Evolutionary conservation across 2,113 vertebrate species (phyloP), one percentile per base, ranked within the genome.

Genomic region (Pelmatolapia mariae): DNA sequence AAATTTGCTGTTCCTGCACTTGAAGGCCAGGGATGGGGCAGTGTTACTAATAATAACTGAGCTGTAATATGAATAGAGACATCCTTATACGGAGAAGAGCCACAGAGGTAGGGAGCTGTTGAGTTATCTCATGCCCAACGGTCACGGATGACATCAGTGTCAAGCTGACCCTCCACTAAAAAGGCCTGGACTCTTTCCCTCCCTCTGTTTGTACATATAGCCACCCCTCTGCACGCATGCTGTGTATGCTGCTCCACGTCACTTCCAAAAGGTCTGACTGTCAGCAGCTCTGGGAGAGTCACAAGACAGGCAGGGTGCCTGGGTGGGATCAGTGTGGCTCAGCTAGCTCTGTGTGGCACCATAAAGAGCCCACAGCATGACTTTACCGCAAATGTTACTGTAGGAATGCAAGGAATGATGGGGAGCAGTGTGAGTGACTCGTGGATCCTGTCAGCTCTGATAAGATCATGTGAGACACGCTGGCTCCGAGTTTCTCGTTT

Each of bases 21-120:
- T 81, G 38, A 90, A 76, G 83, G 80, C 79, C 80, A 83, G 54
- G 52, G 54, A 85, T 80, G 66, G 83, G 83, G 45, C 66, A 78
- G 85, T 57, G 63, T 50, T 40, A 59, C 94, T 94, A 94, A 93
- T 80, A 93, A 94, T 94, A 95, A 91, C 92, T 71, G 8, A 80
- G 57, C 87, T 43, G 87, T 81, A 82, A 84, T 86, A 89, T 91
- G 93, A 94, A 93, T 91, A 92, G 85, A 86, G 86, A 54, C 29
- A 2, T 86, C 94, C 94, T 93, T 96, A 90, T 95, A 95, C 90
- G 94, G 95, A 52, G 19, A 92, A 47, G 81, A 93, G 89, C 86
- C 88, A 38, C 12, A 7, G 84, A 88, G 88, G 81, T 82, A 79
- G 57, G 38, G 83, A 88, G 82, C 88, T 24, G 87, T 24, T 76